phyloP scores from a whole-genome alignment of 2,797 vertebrate genomes.

The Dromococcyx pavoninus region DNA sequence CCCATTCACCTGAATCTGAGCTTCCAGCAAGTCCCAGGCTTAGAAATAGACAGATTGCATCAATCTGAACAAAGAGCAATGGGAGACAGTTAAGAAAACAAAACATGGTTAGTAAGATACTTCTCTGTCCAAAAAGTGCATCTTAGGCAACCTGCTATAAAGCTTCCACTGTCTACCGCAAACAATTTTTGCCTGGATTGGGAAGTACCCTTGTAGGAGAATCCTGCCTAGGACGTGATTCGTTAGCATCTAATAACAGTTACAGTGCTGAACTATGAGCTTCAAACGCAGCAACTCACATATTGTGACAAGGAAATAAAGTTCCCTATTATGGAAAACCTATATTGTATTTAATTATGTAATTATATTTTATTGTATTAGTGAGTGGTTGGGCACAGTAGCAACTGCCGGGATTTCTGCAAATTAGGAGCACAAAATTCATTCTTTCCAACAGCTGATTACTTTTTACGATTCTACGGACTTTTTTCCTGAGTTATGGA shows the following conservation, averaged over 20 bases:
- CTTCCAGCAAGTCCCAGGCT: not conserved
- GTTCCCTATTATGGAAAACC: conserved; percentile 71
- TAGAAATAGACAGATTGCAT: not conserved
- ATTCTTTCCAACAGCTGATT: conserved; percentile 61
- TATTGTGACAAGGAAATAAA: conserved; percentile 70
- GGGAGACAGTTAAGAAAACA: not conserved
- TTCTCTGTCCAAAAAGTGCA: not conserved
- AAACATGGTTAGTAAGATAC: not conserved
- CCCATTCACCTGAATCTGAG: not conserved
- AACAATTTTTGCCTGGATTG: not conserved
- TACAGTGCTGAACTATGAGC: not conserved
- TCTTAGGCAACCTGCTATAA: conserved; percentile 28
- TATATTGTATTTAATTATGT: conserved; percentile 74
- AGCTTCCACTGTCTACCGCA: conserved; percentile 17
- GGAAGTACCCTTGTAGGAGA: conserved; percentile 17
- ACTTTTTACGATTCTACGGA: conserved; percentile 50
- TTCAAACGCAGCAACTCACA: conserved; percentile 41
- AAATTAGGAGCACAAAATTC: conserved; percentile 55
- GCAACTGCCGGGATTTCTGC: conserved; percentile 51
- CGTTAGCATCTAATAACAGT: not conserved
- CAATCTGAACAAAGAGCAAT: not conserved
- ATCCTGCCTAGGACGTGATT: not conserved
- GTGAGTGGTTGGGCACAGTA: conserved; percentile 42
- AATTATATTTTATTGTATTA: conserved; percentile 76
- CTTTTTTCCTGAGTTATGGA: conserved; percentile 29